phyloP scores from a whole-genome alignment of 1,140 invertebrate species.

The Cyclargus thomasi region DNA sequence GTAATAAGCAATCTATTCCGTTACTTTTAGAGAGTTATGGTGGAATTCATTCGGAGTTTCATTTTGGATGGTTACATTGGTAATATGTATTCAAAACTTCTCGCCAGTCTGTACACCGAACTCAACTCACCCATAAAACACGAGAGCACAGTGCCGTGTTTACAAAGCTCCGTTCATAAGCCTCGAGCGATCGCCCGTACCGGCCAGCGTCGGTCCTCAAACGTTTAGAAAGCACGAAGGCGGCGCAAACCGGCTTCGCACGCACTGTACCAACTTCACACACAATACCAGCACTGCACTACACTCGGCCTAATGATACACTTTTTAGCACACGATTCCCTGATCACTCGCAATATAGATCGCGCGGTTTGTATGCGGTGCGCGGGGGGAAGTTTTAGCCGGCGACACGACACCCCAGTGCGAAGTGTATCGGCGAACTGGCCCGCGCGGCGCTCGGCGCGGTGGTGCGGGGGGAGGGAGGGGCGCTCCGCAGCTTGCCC shows the following conservation, averaged over 20 bases:
- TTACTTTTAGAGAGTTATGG: too few species aligned
- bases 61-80: too few species aligned
- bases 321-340: background rate
- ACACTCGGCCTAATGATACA: background rate
- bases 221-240: conserved; percentile 7
- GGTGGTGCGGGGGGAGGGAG: background rate
- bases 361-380: background rate
- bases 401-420: background rate
- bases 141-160: background rate
- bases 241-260: background rate
- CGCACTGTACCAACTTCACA: background rate
- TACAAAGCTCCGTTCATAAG: conserved; percentile 9
- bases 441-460: background rate
- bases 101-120: background rate
- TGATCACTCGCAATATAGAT: conserved; percentile 12
- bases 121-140: conserved; percentile 10
- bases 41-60: too few species aligned
- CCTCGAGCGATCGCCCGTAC: background rate
- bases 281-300: background rate
- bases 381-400: background rate
- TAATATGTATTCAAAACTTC: too few species aligned
- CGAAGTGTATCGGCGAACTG: background rate
- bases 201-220: background rate
- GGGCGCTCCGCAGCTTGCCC: background rate
- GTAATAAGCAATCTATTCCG: too few species aligned